A percentile compares a stretch with the other conserved stretches of the same genome.
Evolutionary conservation across 1,140 invertebrate species (phyloP).

Genomic region (Saccostrea glomerata): DNA sequence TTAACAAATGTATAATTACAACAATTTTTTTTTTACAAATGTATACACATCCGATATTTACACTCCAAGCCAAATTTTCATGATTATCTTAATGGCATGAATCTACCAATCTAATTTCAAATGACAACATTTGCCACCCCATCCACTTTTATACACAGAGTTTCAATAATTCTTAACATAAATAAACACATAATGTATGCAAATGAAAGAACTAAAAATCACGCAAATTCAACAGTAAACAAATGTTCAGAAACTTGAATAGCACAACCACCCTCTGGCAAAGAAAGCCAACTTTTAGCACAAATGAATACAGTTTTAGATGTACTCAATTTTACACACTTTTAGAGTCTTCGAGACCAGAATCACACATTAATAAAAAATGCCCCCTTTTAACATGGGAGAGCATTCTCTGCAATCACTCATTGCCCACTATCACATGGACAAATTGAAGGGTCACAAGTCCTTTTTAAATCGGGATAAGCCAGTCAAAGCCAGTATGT

Average conservation of each 20-base stretch:
- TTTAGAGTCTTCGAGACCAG: slow-evolving; percentile 27
- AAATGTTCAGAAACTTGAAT: not conserved
- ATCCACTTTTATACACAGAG: no score
- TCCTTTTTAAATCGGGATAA: not conserved
- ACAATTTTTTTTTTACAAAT: no score
- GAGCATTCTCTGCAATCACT: not conserved
- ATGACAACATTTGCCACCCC: no score
- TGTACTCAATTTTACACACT: not conserved
- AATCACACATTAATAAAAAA: not conserved
- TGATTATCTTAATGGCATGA: no score
- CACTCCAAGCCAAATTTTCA: no score
- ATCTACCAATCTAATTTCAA: no score
- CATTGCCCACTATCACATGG: not conserved
- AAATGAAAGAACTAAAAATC: not conserved
- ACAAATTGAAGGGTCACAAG: not conserved
- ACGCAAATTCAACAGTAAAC: not conserved
- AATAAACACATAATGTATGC: no score
- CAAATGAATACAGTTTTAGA: not conserved
- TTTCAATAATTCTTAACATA: no score
- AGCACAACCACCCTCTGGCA: not conserved
- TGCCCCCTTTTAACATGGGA: not conserved
- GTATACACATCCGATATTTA: no score
- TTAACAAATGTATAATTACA: no score
- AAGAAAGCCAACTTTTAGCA: not conserved
- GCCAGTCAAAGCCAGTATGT: not conserved